Evolutionary conservation across 2,113 vertebrate species (phyloP).

Genomic region (Rhabdomys dilectus): DNA sequence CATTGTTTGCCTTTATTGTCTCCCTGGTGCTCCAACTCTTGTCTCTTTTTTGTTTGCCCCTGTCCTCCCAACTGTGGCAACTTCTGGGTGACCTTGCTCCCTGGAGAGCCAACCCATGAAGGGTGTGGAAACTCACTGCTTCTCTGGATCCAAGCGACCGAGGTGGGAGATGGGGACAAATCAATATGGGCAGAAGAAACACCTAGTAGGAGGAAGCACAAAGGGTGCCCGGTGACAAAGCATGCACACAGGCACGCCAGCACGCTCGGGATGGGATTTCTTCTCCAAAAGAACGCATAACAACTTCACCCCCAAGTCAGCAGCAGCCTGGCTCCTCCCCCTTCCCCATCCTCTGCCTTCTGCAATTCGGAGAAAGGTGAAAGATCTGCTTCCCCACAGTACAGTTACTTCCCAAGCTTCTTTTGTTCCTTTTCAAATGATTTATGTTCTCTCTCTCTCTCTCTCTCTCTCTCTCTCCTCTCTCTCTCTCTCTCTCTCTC

Average conservation of each 20-base stretch:
- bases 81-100: not conserved
- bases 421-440: not conserved
- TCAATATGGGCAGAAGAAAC: not conserved
- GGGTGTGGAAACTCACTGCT: not conserved
- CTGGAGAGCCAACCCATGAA: not conserved
- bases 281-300: accelerated
- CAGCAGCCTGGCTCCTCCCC: not conserved
- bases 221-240: no score
- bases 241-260: no score
- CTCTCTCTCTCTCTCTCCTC: no score
- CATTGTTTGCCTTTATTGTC: not conserved
- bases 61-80: not conserved
- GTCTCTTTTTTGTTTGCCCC: no score
- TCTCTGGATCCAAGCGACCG: no score
- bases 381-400: not conserved
- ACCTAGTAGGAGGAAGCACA: no score
- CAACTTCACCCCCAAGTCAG: not conserved
- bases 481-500: no score
- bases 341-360: not conserved
- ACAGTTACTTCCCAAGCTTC: not conserved
- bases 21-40: not conserved
- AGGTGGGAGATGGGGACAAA: no score
- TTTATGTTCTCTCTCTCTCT: not conserved
- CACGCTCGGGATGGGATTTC: no score
- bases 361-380: not conserved